Conservation (phyloP, 2,888 invertebrate species). For the Athripsodes cinereus region DNA sequence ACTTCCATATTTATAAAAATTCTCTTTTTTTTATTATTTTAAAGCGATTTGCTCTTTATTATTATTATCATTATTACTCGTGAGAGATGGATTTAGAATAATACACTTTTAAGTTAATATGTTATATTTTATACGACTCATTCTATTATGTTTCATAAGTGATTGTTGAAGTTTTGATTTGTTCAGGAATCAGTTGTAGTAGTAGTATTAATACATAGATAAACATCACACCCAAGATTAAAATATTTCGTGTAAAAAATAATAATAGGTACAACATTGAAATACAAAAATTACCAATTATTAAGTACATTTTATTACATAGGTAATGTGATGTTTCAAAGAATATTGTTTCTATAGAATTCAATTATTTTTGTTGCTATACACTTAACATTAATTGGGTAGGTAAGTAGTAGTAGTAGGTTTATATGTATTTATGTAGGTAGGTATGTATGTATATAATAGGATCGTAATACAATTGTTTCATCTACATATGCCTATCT, state of each 20-base stretch:
- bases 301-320: not conserved
- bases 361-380: not conserved
- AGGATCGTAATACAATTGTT: slow-evolving; percentile 25
- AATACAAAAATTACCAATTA: not conserved
- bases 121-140: no score
- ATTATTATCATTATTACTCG: not conserved
- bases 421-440: slow-evolving; percentile 9
- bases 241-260: no score
- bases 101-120: no score
- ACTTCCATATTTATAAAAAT: not conserved
- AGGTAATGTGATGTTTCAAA: not conserved
- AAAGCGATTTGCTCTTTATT: not conserved
- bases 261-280: not conserved
- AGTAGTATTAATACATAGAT: not conserved
- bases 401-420: slow-evolving; percentile 15
- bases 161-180: not conserved
- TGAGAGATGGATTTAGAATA: not conserved
- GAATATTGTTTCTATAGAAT: not conserved
- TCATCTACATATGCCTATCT: slow-evolving; percentile 24
- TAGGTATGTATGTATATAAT: slow-evolving; percentile 16
- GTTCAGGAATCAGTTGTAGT: not conserved
- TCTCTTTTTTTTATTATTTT: no score
- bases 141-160: not conserved
- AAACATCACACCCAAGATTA: no score
- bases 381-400: slow-evolving; percentile 14